Percentiles rank a stretch among this genome's conserved stretches.
These are phyloP conservation scores for Alectoris magna DNA, from an alignment of 2,797 vertebrate genomes.

Conservation along the genomic window DNA sequence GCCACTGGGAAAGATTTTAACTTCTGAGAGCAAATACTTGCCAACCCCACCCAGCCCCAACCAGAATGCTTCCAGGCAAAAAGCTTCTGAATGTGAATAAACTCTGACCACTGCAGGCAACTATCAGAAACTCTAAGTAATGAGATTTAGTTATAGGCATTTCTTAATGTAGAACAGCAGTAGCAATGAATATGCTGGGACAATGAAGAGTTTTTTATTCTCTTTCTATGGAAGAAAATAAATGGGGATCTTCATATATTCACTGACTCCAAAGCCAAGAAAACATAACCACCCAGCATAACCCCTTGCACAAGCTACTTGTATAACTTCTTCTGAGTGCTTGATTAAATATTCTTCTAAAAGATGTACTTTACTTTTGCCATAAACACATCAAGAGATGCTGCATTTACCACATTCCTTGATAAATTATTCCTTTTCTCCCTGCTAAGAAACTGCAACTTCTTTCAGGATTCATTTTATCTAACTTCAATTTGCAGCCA, in stretches of 20 bases:
- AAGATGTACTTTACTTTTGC: conserved; percentile 35
- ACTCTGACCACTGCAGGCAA: conserved; percentile 40
- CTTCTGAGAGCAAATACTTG: background rate
- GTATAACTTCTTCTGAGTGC: conserved; percentile 38
- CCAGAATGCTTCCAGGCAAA: conserved; percentile 17
- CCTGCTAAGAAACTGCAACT: background rate
- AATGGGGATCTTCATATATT: conserved; percentile 29
- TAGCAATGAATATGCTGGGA: conserved; percentile 48
- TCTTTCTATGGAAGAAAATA: conserved; percentile 46
- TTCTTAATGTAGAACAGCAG: conserved; percentile 54
- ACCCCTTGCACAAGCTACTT: background rate
- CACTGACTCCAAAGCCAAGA: conserved; percentile 26
- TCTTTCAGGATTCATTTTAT: conserved; percentile 43
- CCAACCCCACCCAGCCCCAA: background rate
- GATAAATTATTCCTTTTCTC: conserved; percentile 50
- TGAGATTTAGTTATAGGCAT: conserved; percentile 31
- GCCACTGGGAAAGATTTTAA: background rate
- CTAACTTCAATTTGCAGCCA: conserved; percentile 26
- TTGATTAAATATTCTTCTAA: conserved; percentile 45
- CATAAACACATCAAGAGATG: conserved; percentile 46
- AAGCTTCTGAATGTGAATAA: background rate
- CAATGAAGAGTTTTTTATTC: background rate
- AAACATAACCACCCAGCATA: conserved; percentile 31
- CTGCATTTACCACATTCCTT: conserved; percentile 51
- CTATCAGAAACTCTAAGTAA: conserved; percentile 40